Evolutionary conservation across 2,888 invertebrate genomes (phyloP).

Genomic region (Neocrepidodera transversa): DNA sequence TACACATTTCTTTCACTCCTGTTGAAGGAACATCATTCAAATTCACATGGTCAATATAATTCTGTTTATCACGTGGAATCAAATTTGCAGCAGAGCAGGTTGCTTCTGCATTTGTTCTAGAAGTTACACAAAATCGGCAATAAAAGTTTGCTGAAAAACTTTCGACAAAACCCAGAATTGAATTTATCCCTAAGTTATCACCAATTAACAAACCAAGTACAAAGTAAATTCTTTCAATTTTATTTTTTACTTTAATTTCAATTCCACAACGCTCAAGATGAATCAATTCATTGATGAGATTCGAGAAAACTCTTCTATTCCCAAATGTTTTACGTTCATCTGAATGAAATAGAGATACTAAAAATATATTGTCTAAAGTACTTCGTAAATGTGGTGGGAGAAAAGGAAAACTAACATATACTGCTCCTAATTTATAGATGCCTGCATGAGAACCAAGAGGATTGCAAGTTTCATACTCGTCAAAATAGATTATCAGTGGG

Average conservation of each 20-base stretch:
- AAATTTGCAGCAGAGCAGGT: neutral
- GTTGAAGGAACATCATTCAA: slow-evolving; percentile 28
- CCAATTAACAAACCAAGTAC: slow-evolving; percentile 40
- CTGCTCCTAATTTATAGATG: slow-evolving; percentile 41
- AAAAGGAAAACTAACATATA: too few species aligned
- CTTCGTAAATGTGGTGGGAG: slow-evolving; percentile 35
- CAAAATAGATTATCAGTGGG: slow-evolving; percentile 35
- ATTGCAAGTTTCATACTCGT: slow-evolving; percentile 46
- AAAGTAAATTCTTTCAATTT: slow-evolving; percentile 31
- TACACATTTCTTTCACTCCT: slow-evolving; percentile 36
- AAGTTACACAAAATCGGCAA: slow-evolving; percentile 45
- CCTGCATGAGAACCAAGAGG: slow-evolving; percentile 42
- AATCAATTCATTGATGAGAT: slow-evolving; percentile 42
- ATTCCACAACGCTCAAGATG: slow-evolving; percentile 36
- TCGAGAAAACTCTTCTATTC: slow-evolving; percentile 41
- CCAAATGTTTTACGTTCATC: slow-evolving; percentile 44
- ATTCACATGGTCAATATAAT: slow-evolving; percentile 32
- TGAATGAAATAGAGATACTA: slow-evolving; percentile 42
- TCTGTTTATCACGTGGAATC: slow-evolving; percentile 25
- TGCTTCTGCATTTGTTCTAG: too few species aligned
- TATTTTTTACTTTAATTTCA: slow-evolving; percentile 1
- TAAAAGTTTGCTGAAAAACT: slow-evolving; percentile 44
- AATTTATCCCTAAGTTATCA: slow-evolving; percentile 47
- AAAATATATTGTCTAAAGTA: slow-evolving; percentile 38
- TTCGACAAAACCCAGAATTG: slow-evolving; percentile 44